phyloP scores from a whole-genome alignment of 2,888 invertebrate genomes.

The Euspilapteryx auroguttella region DNA sequence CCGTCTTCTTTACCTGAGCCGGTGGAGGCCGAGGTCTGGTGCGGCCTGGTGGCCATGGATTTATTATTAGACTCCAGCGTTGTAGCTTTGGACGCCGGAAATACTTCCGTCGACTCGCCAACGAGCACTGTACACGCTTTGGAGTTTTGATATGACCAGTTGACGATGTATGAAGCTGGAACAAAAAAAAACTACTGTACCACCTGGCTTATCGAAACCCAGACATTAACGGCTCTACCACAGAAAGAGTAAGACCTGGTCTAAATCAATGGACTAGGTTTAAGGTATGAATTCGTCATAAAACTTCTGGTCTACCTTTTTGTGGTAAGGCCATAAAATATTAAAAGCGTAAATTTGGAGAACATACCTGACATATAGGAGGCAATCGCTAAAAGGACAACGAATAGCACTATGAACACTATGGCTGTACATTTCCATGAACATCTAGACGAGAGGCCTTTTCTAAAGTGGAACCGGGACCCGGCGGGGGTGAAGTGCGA shows the following conservation, averaged over 20 bases:
- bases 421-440: slow-evolving; percentile 93
- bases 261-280: too few species aligned
- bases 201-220: too few species aligned
- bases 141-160: slow-evolving; percentile 83
- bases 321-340: too few species aligned
- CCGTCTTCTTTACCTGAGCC: slow-evolving; percentile 51
- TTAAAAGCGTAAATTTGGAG: slow-evolving; percentile 1
- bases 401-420: slow-evolving; percentile 80
- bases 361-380: slow-evolving; percentile 82
- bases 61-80: slow-evolving; percentile 70
- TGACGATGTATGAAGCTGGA: slow-evolving; percentile 78
- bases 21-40: slow-evolving; percentile 60
- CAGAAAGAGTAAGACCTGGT: too few species aligned
- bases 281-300: too few species aligned
- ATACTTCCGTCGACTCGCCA: slow-evolving; percentile 73
- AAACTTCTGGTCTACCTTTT: too few species aligned
- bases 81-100: slow-evolving; percentile 70
- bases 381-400: slow-evolving; percentile 79
- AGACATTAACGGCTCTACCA: too few species aligned
- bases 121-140: slow-evolving; percentile 84
- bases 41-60: slow-evolving; percentile 66
- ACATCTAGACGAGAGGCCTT: slow-evolving; percentile 83
- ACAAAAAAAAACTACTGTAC: too few species aligned
- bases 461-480: slow-evolving; percentile 84
- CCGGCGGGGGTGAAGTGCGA: slow-evolving; percentile 72